These are phyloP conservation scores for Hyposmocoma kahamanoa DNA, from an alignment of 1,140 invertebrate genomes.

Conservation along the genomic window DNA sequence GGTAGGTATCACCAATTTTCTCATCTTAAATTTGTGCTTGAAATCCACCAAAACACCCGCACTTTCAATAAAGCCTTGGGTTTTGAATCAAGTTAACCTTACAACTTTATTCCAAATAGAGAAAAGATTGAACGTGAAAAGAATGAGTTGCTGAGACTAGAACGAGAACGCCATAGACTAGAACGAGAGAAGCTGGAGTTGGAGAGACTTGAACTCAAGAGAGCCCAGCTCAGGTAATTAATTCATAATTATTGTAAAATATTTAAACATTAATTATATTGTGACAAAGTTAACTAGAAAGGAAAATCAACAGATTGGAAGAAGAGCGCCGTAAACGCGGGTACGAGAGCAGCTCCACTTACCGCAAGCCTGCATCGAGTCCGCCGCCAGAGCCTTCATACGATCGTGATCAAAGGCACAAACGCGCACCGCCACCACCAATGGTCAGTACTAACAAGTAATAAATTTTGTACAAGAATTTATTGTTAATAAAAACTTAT, in stretches of 20 bases:
- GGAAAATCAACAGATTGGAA: conserved; percentile 47
- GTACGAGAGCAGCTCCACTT: conserved; percentile 40
- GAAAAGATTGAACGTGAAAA: conserved; percentile 83
- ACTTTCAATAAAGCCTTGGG: not conserved
- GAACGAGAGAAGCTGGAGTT: conserved; percentile 89
- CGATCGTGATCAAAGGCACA: conserved; percentile 31
- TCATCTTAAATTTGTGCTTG: not conserved
- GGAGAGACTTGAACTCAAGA: conserved; percentile 87
- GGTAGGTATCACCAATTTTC: no score
- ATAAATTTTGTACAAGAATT: no score
- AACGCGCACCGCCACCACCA: conserved; percentile 7
- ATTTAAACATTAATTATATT: no score
- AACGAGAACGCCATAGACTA: conserved; percentile 85
- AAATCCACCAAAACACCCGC: not conserved
- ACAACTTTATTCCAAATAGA: conserved; percentile 20
- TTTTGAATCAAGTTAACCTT: not conserved
- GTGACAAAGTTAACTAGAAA: no score
- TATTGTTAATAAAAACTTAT: no score
- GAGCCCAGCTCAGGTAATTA: conserved; percentile 80
- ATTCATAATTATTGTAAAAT: no score
- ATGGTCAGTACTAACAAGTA: not conserved
- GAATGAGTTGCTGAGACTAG: conserved; percentile 84
- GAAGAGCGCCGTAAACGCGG: conserved; percentile 62
- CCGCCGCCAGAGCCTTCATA: conserved; percentile 52
- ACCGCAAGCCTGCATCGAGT: conserved; percentile 40